Percentiles rank a stretch among this genome's conserved stretches.
Conservation (phyloP, 2,888 invertebrate species). For the Deroplatys truncata region DNA sequence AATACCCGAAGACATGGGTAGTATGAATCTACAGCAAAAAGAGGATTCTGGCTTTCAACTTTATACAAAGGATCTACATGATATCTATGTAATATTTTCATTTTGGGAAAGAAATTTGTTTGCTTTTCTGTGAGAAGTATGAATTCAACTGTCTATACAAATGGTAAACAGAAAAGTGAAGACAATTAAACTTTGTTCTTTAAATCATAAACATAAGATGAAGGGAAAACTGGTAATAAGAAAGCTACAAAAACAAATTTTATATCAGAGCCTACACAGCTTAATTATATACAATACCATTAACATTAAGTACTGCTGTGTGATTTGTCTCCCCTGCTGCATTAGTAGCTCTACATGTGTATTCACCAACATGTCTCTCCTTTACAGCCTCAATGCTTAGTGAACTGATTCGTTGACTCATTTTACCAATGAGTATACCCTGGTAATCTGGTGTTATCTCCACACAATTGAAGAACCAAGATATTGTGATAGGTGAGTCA, state of each 20-base stretch:
- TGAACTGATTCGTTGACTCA: constrained; percentile 61
- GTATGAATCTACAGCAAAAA: no score
- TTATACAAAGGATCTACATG: no score
- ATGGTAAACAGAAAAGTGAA: neutral
- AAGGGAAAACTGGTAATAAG: neutral
- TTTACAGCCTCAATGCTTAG: constrained; percentile 60
- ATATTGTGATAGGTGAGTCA: constrained; percentile 66
- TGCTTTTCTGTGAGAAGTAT: no score
- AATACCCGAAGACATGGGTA: no score
- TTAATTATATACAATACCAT: constrained; percentile 10
- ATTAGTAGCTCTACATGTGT: constrained; percentile 65
- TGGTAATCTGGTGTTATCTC: constrained; percentile 52
- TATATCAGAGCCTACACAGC: neutral
- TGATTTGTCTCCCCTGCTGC: constrained; percentile 60
- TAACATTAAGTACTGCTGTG: constrained; percentile 21
- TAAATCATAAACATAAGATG: neutral
- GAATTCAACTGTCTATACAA: no score
- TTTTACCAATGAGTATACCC: constrained; percentile 61
- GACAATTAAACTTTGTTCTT: neutral
- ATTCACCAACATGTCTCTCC: constrained; percentile 65
- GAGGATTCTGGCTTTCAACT: no score
- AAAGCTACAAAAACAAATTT: neutral
- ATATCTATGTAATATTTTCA: no score
- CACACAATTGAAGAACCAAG: constrained; percentile 67
- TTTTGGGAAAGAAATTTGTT: no score